A percentile compares a stretch with the other conserved stretches of the same genome.
These are phyloP conservation scores for Leptobrachium ailaonicum DNA, from an alignment of 2,113 vertebrate genomes.

Conservation along the genomic window DNA sequence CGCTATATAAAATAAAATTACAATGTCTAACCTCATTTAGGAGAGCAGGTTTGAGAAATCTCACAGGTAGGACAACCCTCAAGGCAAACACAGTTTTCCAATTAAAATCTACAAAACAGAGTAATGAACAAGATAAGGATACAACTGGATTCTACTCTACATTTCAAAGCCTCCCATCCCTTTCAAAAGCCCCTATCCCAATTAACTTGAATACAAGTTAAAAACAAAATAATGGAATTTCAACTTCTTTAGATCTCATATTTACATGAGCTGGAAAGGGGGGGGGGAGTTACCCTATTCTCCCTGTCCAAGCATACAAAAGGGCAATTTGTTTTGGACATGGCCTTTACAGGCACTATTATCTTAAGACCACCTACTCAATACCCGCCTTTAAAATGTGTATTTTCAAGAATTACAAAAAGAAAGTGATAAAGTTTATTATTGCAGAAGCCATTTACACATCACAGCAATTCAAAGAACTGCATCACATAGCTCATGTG, in stretches of 20 bases:
- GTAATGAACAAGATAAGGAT: constrained; percentile 43
- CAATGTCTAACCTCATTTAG: neutral
- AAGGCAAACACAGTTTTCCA: constrained; percentile 23
- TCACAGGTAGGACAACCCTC: constrained; percentile 1
- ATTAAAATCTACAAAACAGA: constrained; percentile 42
- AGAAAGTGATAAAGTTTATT: neutral
- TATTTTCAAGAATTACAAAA: neutral
- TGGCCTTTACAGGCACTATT: too few species aligned
- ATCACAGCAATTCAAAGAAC: too few species aligned
- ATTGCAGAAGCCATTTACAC: too few species aligned
- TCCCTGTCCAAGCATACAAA: neutral
- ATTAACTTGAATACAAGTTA: constrained; percentile 10
- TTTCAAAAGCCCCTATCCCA: constrained; percentile 22
- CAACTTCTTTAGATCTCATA: neutral
- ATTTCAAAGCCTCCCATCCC: constrained; percentile 32
- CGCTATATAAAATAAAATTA: too few species aligned
- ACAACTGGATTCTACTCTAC: constrained; percentile 43
- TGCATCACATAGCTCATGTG: too few species aligned
- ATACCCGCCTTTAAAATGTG: neutral
- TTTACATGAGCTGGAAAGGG: constrained; percentile 14
- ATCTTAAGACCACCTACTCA: neutral
- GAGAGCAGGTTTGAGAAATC: constrained; percentile 17
- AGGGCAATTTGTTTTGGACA: too few species aligned
- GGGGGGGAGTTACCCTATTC: neutral
- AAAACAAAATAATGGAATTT: constrained; percentile 7